phyloP scores from a whole-genome alignment of 2,888 invertebrate genomes.

The Mellilla xanthometata region DNA sequence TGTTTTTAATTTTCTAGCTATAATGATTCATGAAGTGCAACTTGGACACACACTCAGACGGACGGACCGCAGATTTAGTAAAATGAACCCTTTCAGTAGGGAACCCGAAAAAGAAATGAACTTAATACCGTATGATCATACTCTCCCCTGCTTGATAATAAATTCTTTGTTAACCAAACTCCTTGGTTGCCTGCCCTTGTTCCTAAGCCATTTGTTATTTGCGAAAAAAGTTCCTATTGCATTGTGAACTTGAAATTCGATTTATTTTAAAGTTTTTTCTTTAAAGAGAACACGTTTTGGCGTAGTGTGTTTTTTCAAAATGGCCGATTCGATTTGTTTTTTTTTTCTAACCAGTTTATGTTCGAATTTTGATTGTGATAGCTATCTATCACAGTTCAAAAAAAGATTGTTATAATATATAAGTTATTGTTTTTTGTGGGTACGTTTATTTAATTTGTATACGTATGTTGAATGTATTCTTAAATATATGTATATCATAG shows the following conservation, averaged over 20 bases:
- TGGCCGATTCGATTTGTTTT: slow-evolving; percentile 40
- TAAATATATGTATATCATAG: too few species aligned
- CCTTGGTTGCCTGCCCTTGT: slow-evolving; percentile 45
- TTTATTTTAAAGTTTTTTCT: slow-evolving; percentile 46
- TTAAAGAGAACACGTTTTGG: slow-evolving; percentile 54
- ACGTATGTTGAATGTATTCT: too few species aligned
- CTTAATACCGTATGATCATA: slow-evolving; percentile 22
- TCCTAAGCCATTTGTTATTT: slow-evolving; percentile 52
- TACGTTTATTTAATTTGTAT: too few species aligned
- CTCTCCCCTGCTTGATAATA: slow-evolving; percentile 40
- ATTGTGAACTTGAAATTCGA: slow-evolving; percentile 37
- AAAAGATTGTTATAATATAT: too few species aligned
- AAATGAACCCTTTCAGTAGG: too few species aligned
- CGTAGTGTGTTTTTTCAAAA: slow-evolving; percentile 47
- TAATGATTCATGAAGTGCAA: too few species aligned
- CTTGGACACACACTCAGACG: too few species aligned
- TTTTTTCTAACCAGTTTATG: slow-evolving; percentile 40
- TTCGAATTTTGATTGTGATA: too few species aligned
- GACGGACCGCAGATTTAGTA: too few species aligned
- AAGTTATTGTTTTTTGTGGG: too few species aligned
- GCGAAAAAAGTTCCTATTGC: slow-evolving; percentile 50
- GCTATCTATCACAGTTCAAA: too few species aligned
- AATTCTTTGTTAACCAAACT: slow-evolving; percentile 46
- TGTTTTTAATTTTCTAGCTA: too few species aligned
- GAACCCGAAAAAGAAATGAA: slow-evolving; percentile 16